Percentiles rank a stretch among this genome's conserved stretches.
phyloP scores from a whole-genome alignment of 2,113 vertebrate genomes.

The Camelus dromedarius region DNA sequence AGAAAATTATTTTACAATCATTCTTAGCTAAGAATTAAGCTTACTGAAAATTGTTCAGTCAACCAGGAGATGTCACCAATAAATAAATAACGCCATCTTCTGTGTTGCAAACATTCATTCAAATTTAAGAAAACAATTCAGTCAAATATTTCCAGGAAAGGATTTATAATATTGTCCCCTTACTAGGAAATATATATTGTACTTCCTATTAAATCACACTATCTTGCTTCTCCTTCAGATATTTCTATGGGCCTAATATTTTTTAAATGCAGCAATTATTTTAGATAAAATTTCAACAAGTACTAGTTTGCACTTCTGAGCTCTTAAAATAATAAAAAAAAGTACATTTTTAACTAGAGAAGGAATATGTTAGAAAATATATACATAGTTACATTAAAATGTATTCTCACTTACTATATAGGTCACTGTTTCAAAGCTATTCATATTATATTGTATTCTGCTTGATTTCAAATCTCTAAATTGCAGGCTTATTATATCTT shows the following conservation, averaged over 20 bases:
- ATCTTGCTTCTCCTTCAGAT: background rate
- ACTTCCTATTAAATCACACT: background rate
- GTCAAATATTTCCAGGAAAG: background rate
- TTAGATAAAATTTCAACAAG: background rate
- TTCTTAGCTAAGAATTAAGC: background rate
- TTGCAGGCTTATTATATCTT: background rate
- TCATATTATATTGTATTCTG: background rate
- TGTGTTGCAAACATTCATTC: background rate
- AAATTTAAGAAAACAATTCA: background rate
- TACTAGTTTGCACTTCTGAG: background rate
- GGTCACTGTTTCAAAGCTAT: background rate
- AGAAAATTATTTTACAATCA: background rate
- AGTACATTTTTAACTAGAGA: background rate
- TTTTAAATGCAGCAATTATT: conserved; percentile 24
- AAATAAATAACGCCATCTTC: background rate
- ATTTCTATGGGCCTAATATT: background rate
- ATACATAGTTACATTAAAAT: background rate
- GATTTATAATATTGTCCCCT: background rate
- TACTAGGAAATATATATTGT: background rate
- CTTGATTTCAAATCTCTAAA: conserved; percentile 4
- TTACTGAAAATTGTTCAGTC: background rate
- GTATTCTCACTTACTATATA: background rate
- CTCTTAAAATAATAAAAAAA: background rate
- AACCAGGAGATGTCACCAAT: background rate
- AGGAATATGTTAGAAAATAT: background rate